These are phyloP conservation scores for Aphelenchoides fujianensis DNA, from an alignment of 1,140 invertebrate genomes.

Conservation along the genomic window DNA sequence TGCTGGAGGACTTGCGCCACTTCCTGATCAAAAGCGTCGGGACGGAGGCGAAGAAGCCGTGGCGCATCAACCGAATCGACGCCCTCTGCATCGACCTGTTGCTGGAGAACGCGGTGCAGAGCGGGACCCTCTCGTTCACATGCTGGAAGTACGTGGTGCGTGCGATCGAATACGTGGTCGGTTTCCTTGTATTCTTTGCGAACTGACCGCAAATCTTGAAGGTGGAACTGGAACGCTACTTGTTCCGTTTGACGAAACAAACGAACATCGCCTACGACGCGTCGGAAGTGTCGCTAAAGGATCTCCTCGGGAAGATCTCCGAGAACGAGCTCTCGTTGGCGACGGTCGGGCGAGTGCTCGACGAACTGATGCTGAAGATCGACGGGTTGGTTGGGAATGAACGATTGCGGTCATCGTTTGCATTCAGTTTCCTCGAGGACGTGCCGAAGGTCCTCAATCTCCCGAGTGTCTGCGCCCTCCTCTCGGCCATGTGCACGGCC, in stretches of 20 bases:
- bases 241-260: conserved; percentile 25
- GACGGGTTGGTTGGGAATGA: conserved; percentile 19
- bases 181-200: no score
- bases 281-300: conserved; percentile 24
- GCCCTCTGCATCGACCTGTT: conserved; percentile 27
- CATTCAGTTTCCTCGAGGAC: conserved; percentile 33
- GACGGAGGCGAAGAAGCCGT: conserved; percentile 27
- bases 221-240: conserved; percentile 30
- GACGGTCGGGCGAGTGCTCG: conserved; percentile 28
- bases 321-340: conserved; percentile 36
- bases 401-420: neutral
- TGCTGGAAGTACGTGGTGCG: conserved; percentile 30
- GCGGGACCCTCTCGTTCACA: neutral
- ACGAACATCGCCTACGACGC: conserved; percentile 25
- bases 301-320: conserved; percentile 17
- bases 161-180: conserved; percentile 23
- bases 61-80: conserved; percentile 28
- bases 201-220: no score
- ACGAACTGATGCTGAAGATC: conserved; percentile 32
- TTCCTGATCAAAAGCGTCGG: conserved; percentile 13
- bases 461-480: conserved; percentile 21
- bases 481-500: conserved; percentile 23
- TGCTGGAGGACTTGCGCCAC: conserved; percentile 27
- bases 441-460: conserved; percentile 23
- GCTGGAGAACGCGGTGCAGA: conserved; percentile 16